Conservation (phyloP, 1,140 invertebrate species). For the Polypedilum pembai region DNA sequence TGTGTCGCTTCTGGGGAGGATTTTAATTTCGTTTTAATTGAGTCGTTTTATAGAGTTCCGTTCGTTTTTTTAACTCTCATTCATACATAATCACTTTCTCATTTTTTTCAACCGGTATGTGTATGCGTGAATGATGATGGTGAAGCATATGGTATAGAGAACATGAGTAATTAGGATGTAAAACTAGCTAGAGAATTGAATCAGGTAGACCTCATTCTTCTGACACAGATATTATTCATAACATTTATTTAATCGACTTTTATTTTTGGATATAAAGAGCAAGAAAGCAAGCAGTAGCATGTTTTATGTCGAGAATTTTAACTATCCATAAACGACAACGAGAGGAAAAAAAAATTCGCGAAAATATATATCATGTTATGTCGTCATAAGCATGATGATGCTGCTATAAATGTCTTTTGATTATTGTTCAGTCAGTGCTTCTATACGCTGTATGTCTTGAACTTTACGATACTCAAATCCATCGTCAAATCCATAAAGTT, state of each 20-base stretch:
- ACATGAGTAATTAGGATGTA: slow-evolving; percentile 25
- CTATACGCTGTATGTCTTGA: not conserved
- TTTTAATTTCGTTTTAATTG: slow-evolving; percentile 29
- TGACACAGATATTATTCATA: too few species aligned
- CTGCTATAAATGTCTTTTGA: slow-evolving; percentile 12
- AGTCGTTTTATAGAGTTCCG: slow-evolving; percentile 27
- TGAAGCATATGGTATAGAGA: slow-evolving; percentile 7
- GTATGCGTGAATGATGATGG: not conserved
- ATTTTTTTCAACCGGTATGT: not conserved
- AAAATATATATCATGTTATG: slow-evolving; percentile 9
- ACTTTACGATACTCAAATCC: slow-evolving; percentile 14
- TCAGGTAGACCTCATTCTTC: too few species aligned
- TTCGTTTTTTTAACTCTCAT: not conserved
- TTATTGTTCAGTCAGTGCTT: not conserved
- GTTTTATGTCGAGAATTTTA: not conserved
- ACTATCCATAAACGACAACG: not conserved
- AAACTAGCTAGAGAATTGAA: not conserved
- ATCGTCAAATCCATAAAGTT: slow-evolving; percentile 18
- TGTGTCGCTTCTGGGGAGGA: slow-evolving; percentile 6
- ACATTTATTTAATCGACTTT: too few species aligned
- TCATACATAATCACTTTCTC: too few species aligned
- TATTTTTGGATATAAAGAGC: not conserved
- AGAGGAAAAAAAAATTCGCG: not conserved
- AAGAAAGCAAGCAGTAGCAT: not conserved
- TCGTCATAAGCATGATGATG: slow-evolving; percentile 1